These are phyloP conservation scores for Teleogryllus oceanicus DNA, from an alignment of 2,888 invertebrate genomes.

Conservation along the genomic window DNA sequence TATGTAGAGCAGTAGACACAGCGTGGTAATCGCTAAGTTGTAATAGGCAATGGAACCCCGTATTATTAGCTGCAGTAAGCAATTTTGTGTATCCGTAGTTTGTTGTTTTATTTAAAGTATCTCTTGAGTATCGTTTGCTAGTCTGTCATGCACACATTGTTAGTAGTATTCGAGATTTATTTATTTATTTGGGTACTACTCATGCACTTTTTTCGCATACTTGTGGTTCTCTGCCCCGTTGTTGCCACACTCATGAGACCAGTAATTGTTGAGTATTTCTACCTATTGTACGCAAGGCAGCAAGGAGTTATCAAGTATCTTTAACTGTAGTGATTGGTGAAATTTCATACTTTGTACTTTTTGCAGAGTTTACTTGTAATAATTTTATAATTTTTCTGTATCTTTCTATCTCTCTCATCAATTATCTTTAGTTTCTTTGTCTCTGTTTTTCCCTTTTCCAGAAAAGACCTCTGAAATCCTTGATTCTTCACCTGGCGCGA, in stretches of 20 bases:
- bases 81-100: slow-evolving; percentile 18
- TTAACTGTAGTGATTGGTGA: background rate
- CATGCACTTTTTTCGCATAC: background rate
- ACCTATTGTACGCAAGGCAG: slow-evolving; percentile 5
- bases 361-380: background rate
- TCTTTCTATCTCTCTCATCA: slow-evolving; percentile 30
- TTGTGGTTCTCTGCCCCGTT: slow-evolving; percentile 12
- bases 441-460: slow-evolving; percentile 36
- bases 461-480: slow-evolving; percentile 39
- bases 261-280: background rate
- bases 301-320: background rate
- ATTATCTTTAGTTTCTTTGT: slow-evolving; percentile 31
- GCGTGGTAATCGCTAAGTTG: background rate
- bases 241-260: background rate
- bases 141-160: slow-evolving; percentile 21
- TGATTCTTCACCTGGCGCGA: slow-evolving; percentile 37
- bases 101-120: slow-evolving; percentile 18
- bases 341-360: slow-evolving; percentile 19
- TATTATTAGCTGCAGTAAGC: background rate
- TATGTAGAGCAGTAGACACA: background rate
- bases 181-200: background rate
- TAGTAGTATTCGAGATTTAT: slow-evolving; percentile 18
- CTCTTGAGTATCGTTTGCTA: slow-evolving; percentile 4
- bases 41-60: background rate
- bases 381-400: slow-evolving; percentile 26